These are phyloP conservation scores for Idris sp. DNA, from an alignment of 1,140 invertebrate species.

Conservation along the genomic window DNA sequence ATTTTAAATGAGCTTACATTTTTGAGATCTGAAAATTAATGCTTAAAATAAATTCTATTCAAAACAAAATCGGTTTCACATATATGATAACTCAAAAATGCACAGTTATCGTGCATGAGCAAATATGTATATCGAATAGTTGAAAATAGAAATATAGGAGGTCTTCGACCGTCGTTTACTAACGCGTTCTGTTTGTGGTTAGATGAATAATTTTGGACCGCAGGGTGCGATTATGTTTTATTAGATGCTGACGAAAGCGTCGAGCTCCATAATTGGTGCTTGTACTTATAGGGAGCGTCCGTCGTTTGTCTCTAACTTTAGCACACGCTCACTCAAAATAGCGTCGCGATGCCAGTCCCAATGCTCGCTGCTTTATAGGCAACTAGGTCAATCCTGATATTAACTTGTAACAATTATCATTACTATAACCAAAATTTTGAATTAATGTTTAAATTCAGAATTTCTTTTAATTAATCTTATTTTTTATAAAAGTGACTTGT, in stretches of 20 bases:
- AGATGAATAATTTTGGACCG: slow-evolving; percentile 74
- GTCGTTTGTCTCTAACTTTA: slow-evolving; percentile 76
- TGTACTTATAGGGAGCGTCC: slow-evolving; percentile 78
- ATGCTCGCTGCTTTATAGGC: slow-evolving; percentile 72
- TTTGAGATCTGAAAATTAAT: no score
- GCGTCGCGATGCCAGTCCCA: slow-evolving; percentile 65
- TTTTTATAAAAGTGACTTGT: no score
- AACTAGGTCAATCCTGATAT: slow-evolving; percentile 75
- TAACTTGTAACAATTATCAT: slow-evolving; percentile 24
- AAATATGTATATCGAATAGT: slow-evolving; percentile 46
- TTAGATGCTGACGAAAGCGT: slow-evolving; percentile 57
- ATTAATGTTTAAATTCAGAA: no score
- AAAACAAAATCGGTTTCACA: slow-evolving; percentile 15
- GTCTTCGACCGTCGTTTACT: slow-evolving; percentile 70
- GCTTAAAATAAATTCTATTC: slow-evolving; percentile 15
- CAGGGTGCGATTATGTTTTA: slow-evolving; percentile 62
- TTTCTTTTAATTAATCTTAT: no score
- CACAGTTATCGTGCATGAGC: slow-evolving; percentile 10
- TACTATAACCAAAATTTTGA: no score
- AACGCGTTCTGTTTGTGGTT: slow-evolving; percentile 47
- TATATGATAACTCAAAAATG: slow-evolving; percentile 22
- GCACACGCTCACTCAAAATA: slow-evolving; percentile 72
- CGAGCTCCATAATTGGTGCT: slow-evolving; percentile 73
- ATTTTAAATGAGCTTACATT: no score
- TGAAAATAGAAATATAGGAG: slow-evolving; percentile 54